Conservation (phyloP, 1,140 invertebrate genomes). For the Zaprionus africanus region DNA sequence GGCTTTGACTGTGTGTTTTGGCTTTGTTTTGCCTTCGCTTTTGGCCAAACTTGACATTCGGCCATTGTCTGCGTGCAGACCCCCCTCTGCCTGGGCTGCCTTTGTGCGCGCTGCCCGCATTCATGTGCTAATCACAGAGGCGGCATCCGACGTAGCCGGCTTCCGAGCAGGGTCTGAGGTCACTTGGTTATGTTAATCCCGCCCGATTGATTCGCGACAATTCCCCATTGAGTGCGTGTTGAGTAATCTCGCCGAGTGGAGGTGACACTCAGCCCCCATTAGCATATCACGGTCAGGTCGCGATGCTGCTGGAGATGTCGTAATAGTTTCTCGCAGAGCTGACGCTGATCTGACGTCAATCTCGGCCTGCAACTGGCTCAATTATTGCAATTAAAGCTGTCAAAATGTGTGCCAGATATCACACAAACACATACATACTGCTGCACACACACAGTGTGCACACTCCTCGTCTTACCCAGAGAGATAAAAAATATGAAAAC, state of each 20-base stretch:
- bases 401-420: slow-evolving; percentile 62
- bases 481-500: slow-evolving; percentile 23
- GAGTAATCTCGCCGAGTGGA: slow-evolving; percentile 46
- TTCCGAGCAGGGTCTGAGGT: slow-evolving; percentile 52
- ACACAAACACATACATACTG: neutral
- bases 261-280: slow-evolving; percentile 42
- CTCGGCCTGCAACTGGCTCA: slow-evolving; percentile 6
- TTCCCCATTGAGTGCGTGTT: slow-evolving; percentile 56
- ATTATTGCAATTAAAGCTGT: slow-evolving; percentile 72
- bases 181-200: slow-evolving; percentile 60
- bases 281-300: slow-evolving; percentile 53
- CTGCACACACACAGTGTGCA: neutral
- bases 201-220: slow-evolving; percentile 31
- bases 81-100: slow-evolving; percentile 30
- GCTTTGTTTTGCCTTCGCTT: slow-evolving; percentile 55
- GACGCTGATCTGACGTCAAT: neutral
- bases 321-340: slow-evolving; percentile 10
- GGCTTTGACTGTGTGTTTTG: slow-evolving; percentile 4
- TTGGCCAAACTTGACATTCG: slow-evolving; percentile 69
- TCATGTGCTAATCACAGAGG: slow-evolving; percentile 30
- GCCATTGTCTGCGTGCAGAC: slow-evolving; percentile 58
- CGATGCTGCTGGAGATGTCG: slow-evolving; percentile 7
- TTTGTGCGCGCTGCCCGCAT: slow-evolving; percentile 25
- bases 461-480: neutral
- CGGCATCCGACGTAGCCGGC: neutral